Evolutionary conservation across 2,888 invertebrate genomes (phyloP), one percentile per base, ranked within the genome.

Genomic region (Parascotia fuliginaria): DNA sequence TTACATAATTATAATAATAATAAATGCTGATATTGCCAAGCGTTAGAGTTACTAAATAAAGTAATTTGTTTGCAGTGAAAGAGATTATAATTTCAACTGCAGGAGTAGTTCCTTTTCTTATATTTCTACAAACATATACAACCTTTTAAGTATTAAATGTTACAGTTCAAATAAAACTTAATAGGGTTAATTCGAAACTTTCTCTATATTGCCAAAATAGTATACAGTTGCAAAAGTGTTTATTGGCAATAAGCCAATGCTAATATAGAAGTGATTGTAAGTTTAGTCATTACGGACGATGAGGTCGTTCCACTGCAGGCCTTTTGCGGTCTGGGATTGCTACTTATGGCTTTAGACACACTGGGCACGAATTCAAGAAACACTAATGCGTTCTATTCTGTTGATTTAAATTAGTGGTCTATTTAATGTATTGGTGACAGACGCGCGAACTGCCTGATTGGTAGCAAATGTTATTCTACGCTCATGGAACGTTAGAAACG

Each of bases 201-300:
- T 61, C 60, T 69, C 62, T 55, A 47, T 62, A 60, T 53, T 41
- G 28, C 49, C 44, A 47, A 56, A 65, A 70, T 65, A 61, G 55
- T 55, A 42, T 42, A 53, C 57, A 36, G 40, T 55, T 52, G 41
- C 62, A 70, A 61, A 71, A 66, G 67, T 65, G 54, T 62, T 64
- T 53, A 69, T 69, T 66, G 73, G 62, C 68, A 57, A 60, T 66
- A 66, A 64, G 56, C 64, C 66, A 65, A 50, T 53, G 58, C 53
- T 59, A 63, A 70, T 70, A 70, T 59, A 64, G 70, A 63, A 55
- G 55, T 59, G 55, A 60, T 60, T 57, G 57, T 55, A 54, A 54
- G 52, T 58, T 58, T 51, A 59, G 65, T 67, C 65, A 70, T 71
- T 74, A 64, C 54, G 61, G 51, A 63, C 60, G 42, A 58, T 42